phyloP scores from a whole-genome alignment of 1,140 invertebrate species.

The Atta colombica region DNA sequence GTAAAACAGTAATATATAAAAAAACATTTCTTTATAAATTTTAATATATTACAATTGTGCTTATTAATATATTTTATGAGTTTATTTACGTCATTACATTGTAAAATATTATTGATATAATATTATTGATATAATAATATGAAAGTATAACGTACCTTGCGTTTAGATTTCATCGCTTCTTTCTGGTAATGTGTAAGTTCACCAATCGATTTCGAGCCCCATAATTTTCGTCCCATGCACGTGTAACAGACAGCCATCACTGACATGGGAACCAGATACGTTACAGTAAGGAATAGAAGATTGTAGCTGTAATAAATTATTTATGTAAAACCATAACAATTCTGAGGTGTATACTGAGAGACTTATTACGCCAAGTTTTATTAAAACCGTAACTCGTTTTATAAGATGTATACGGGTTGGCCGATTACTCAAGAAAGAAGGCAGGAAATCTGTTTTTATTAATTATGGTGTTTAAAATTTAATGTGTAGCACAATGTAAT shows the following conservation, averaged over 20 bases:
- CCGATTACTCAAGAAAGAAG: constrained; percentile 28
- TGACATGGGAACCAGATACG: constrained; percentile 96
- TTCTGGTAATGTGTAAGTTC: constrained; percentile 94
- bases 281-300: constrained; percentile 93
- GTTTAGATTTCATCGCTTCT: constrained; percentile 94
- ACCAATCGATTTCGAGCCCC: constrained; percentile 95
- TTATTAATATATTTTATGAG: neutral
- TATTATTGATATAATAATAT: neutral
- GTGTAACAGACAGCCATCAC: constrained; percentile 96
- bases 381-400: constrained; percentile 43
- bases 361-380: constrained; percentile 31
- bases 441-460: neutral
- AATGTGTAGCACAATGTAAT: neutral
- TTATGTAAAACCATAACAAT: constrained; percentile 25
- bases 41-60: neutral
- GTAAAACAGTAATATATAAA: neutral
- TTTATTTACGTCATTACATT: neutral
- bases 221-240: constrained; percentile 92
- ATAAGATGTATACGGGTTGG: constrained; percentile 2
- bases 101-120: neutral
- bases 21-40: constrained; percentile 6
- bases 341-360: neutral
- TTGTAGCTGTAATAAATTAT: constrained; percentile 91
- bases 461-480: constrained; percentile 1
- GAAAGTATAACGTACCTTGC: constrained; percentile 90